Percentiles rank a stretch among this genome's conserved stretches.
These are phyloP conservation scores for Apteryx owenii DNA, from an alignment of 2,113 vertebrate species.

Conservation along the genomic window DNA sequence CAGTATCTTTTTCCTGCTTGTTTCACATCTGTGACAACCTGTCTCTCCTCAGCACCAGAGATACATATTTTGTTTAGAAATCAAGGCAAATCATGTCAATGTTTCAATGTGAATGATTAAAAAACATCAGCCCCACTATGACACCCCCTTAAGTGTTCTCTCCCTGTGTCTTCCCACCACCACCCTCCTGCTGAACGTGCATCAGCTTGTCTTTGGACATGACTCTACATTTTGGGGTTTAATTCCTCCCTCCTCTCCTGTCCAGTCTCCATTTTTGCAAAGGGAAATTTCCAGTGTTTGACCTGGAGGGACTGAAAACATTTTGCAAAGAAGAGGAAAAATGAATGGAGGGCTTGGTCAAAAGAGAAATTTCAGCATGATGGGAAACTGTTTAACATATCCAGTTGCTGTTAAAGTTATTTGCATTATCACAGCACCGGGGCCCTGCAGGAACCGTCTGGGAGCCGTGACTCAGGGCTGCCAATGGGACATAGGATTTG, in stretches of 20 bases:
- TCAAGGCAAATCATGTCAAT: background rate
- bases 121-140: background rate
- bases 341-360: background rate
- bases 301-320: background rate
- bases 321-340: background rate
- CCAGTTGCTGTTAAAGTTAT: background rate
- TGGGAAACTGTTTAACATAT: background rate
- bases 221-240: background rate
- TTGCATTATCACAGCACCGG: background rate
- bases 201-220: background rate
- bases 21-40: conserved; percentile 25
- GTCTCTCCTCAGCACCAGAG: conserved; percentile 1
- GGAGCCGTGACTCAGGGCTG: background rate
- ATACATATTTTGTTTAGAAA: conserved; percentile 36
- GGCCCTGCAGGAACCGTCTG: background rate
- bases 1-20: background rate
- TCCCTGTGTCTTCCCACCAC: background rate
- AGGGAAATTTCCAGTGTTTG: background rate
- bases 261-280: background rate
- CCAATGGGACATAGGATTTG: background rate
- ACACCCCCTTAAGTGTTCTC: background rate
- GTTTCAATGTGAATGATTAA: background rate
- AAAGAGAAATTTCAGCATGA: background rate
- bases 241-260: background rate
- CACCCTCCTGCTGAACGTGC: accelerated